Percentiles rank a stretch among this genome's conserved stretches.
phyloP scores from a whole-genome alignment of 2,113 vertebrate genomes.

The Carettochelys insculpta region DNA sequence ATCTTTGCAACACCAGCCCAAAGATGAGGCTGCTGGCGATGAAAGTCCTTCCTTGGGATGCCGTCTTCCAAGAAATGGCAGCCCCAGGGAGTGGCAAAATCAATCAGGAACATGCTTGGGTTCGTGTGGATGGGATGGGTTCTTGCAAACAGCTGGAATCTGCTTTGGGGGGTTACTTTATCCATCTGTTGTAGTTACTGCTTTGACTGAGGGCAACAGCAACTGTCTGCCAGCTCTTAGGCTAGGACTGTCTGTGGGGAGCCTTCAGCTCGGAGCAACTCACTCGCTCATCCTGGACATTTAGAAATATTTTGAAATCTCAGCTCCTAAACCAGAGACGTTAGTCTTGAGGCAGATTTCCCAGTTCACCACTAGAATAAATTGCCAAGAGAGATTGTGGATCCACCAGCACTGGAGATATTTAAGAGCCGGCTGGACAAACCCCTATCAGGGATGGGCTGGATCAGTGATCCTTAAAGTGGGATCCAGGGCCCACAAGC shows the following conservation, averaged over 20 bases:
- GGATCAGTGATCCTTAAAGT: too few species aligned
- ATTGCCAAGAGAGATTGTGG: too few species aligned
- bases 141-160: neutral
- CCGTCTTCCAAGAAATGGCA: neutral
- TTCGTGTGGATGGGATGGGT: neutral
- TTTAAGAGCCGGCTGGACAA: too few species aligned
- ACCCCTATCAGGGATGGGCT: too few species aligned
- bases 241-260: neutral
- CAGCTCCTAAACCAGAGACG: neutral
- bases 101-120: neutral
- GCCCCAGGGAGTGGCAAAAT: neutral
- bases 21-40: too few species aligned
- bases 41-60: neutral
- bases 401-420: too few species aligned
- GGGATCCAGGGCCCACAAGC: too few species aligned
- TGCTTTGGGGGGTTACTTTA: neutral
- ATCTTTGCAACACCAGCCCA: neutral
- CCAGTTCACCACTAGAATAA: too few species aligned
- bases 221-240: neutral
- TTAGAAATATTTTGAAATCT: neutral
- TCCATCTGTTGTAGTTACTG: neutral
- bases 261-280: too few species aligned
- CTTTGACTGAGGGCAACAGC: neutral
- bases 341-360: neutral
- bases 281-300: neutral